phyloP scores from a whole-genome alignment of 2,113 vertebrate genomes.

The Lagopus muta region DNA sequence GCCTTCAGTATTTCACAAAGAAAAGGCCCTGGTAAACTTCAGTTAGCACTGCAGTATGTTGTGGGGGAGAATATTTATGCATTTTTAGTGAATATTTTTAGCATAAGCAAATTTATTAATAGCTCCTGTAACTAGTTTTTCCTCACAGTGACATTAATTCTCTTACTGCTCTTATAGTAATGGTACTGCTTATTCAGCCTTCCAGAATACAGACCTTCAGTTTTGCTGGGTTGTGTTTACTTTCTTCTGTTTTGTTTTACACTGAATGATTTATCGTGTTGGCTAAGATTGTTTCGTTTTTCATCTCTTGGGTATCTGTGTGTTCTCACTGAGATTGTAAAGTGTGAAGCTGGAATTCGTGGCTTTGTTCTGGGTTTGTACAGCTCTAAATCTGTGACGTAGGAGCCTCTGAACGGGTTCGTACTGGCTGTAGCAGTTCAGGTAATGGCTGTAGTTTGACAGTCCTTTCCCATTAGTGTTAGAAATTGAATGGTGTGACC shows the following conservation, averaged over 20 bases:
- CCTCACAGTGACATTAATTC: not conserved
- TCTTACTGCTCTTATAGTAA: not conserved
- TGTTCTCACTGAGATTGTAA: not conserved
- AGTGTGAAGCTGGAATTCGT: not conserved
- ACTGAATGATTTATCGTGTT: not conserved
- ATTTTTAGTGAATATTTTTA: not conserved
- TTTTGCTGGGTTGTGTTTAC: accelerated
- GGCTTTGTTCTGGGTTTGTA: not conserved
- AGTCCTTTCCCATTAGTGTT: not conserved
- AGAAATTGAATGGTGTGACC: not conserved
- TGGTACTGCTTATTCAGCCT: not conserved
- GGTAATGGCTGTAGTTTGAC: not conserved
- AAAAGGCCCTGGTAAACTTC: not conserved
- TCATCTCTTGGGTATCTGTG: not conserved
- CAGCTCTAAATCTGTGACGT: not conserved
- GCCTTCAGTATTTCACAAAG: not conserved
- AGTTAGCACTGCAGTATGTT: not conserved
- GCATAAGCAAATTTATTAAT: not conserved
- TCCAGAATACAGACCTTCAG: not conserved
- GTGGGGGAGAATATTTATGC: not conserved
- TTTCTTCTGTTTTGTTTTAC: not conserved
- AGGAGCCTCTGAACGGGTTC: not conserved
- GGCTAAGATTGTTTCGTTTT: not conserved
- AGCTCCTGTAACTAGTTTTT: not conserved
- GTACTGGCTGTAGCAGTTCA: not conserved